These are phyloP conservation scores for Plebejus argus DNA, from an alignment of 2,888 invertebrate genomes.

Conservation along the genomic window DNA sequence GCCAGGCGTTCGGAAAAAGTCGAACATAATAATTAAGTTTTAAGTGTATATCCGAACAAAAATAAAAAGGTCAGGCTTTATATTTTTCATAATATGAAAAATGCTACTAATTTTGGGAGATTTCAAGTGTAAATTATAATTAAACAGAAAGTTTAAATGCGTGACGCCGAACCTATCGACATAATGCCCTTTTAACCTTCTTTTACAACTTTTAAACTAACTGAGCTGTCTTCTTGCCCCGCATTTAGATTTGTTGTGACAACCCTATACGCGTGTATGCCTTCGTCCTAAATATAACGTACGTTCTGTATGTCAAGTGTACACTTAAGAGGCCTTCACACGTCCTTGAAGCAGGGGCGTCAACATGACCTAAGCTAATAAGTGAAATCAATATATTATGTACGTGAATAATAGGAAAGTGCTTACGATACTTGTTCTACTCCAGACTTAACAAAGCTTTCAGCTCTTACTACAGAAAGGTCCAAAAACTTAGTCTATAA, in stretches of 20 bases:
- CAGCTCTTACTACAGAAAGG: neutral
- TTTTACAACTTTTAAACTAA: too few relatives aligned
- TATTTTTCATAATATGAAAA: too few relatives aligned
- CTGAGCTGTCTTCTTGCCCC: too few relatives aligned
- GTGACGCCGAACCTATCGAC: too few relatives aligned
- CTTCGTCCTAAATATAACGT: conserved; percentile 55
- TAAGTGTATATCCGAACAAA: too few relatives aligned
- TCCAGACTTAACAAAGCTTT: neutral
- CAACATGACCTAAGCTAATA: conserved; percentile 9
- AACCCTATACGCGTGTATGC: conserved; percentile 50
- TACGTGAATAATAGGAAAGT: neutral
- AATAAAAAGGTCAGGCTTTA: too few relatives aligned
- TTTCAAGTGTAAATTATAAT: too few relatives aligned
- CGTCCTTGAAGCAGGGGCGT: conserved; percentile 25
- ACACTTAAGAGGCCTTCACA: conserved; percentile 39
- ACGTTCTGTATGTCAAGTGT: conserved; percentile 40
- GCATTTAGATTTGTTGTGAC: neutral
- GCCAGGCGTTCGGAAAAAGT: neutral
- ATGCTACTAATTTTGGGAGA: too few relatives aligned
- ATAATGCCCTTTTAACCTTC: too few relatives aligned
- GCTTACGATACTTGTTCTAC: neutral
- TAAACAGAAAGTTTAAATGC: too few relatives aligned
- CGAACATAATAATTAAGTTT: neutral
- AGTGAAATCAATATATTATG: conserved; percentile 16
- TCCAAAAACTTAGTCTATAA: neutral